Conservation (phyloP, 2,888 invertebrate species). For the Scotopteryx bipunctaria region DNA sequence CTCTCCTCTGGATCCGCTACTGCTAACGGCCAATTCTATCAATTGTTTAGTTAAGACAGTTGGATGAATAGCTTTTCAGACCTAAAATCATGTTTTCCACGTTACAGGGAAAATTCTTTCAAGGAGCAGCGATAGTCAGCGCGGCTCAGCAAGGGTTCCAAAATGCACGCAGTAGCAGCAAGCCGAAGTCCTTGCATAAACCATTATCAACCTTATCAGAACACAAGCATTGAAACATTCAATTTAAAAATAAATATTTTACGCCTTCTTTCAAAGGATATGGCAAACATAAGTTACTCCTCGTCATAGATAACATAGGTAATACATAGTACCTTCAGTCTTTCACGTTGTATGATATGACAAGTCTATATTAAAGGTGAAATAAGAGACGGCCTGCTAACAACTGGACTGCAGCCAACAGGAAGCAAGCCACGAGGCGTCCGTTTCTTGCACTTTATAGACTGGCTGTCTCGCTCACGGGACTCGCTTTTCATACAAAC, state of each 20-base stretch:
- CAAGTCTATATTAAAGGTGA: conserved; percentile 42
- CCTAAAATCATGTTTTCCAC: neutral
- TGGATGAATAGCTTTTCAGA: neutral
- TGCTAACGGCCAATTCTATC: too few species aligned
- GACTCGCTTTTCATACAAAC: neutral
- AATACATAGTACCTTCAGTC: too few species aligned
- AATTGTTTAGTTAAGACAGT: neutral
- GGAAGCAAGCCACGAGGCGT: conserved; percentile 38
- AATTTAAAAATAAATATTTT: conserved; percentile 3
- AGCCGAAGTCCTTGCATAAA: conserved; percentile 35
- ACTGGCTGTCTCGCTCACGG: conserved; percentile 8
- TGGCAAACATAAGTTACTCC: conserved; percentile 11
- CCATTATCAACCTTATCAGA: neutral
- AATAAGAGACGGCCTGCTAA: conserved; percentile 46
- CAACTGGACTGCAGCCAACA: conserved; percentile 53
- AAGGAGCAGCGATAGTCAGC: conserved; percentile 49
- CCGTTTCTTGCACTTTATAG: conserved; percentile 31
- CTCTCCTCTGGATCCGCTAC: too few species aligned
- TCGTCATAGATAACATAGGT: too few species aligned
- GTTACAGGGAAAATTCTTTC: conserved; percentile 51
- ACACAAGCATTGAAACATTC: neutral
- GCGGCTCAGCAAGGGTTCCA: conserved; percentile 50
- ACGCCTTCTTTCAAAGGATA: too few species aligned
- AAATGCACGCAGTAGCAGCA: conserved; percentile 37
- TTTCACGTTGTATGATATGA: conserved; percentile 36